Base-by-base conservation (phyloP, 2,797 vertebrate species). In the Mormyrus hasselquistii region DNA sequence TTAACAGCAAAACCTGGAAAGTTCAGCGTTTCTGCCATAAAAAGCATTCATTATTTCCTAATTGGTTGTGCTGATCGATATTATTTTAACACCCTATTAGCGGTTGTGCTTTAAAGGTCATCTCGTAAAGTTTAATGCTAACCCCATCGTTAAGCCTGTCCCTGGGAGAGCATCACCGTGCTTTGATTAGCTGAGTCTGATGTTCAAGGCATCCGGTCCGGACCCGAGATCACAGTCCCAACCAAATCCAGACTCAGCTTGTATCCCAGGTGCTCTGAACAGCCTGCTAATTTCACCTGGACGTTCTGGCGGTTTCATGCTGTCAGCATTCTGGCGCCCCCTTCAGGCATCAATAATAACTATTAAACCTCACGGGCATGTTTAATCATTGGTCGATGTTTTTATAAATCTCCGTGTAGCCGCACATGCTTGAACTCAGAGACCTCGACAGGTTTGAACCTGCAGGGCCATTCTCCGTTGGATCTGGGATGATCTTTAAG, bases 181-280 rank as follows among this genome's bases (percentile, higher is more conserved):
- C 89, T 90, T 90, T 90, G 91, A 90, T 91, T 89, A 90, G 86
- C 59, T 16, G 82, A 47, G 57, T 76, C 49, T 89, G 88, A 87
- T 86, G 84, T 25, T 52, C 55, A 50, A 89, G 52, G 34, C 50
- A 57, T 41, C 83, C 73, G 16, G 65, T 1, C 49, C 6, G 12
- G 76, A 16, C 52, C 19, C 22, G 1, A 85, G 52, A 41, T 50
- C 10, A 49, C 44, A 44, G 50, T 83, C 38, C 9, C 65, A 25
- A 1, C 8, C 34, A 10, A 49, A 53, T 29, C 22, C 50, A n/a
- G 22, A 73, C 29, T 53, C 47, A 88, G 29, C 19, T n/a, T 29
- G 41, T 4, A 84, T 49, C 6, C 47, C 82, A n/a, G 52, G 52
- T 16, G 16, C 5, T 57, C 16, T 8, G 7, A 57, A 34, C 29